Base-by-base conservation (phyloP, 2,888 invertebrate species). In the Hipparchia sbordonii region DNA sequence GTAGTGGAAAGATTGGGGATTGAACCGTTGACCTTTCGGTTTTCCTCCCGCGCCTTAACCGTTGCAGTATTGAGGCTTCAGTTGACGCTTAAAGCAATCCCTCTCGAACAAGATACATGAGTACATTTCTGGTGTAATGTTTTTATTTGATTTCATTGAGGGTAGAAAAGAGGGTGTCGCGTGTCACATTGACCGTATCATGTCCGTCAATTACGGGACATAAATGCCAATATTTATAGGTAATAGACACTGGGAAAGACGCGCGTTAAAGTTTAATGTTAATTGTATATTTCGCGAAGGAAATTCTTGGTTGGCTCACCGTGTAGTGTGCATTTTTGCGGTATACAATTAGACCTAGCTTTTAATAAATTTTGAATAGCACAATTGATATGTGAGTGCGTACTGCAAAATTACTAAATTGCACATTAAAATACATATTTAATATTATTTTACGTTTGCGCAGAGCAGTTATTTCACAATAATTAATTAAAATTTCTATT, bases 121-220 rank as follows among this genome's bases (percentile, higher is more conserved):
- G 56, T 67, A 72, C 69, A 67, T 72, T 72, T 71, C 70, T 63
- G 67, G 72, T 72, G 82, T 87, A 85, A 88, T 88, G 82, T 82
- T 89, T 87, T 90, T 91, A 91, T 91, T 89, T 85, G 88, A 89
- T 89, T 86, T 82, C 80, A 81, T 79, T 82, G 82, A 87, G 89
- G 69, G 89, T 83, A 82, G 78, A 82, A 81, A 74, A 73, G 72
- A 79, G 88, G 87, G 87, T 86, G 86, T 87, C 82, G 77, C 81
- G 81, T 87, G 90, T 90, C 91, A 85, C 84, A 86, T 88, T 86
- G 87, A 84, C 87, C 87, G 85, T 85, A 85, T 86, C 86, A 82
- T 86, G 83, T 82, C 84, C 83, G 86, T 87, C 87, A 88, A 88
- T 90, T 89, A 88, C 82, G 86, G 84, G 76, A 84, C 81, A 86